Conservation (phyloP, 2,797 vertebrate genomes). For the Meda fulgida region DNA sequence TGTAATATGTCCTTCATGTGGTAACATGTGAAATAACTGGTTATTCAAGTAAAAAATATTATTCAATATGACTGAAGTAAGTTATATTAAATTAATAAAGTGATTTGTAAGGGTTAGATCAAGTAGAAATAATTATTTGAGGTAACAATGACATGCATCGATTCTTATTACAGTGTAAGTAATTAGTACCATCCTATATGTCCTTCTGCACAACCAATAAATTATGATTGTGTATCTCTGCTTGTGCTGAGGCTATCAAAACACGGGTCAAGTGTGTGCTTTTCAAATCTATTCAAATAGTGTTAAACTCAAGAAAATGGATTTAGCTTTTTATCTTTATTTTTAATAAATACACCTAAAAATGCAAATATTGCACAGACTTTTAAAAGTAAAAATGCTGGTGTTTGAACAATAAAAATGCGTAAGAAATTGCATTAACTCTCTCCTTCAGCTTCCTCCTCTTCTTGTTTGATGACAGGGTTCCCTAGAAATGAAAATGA, state of each 20-base stretch:
- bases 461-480: slow-evolving; percentile 88
- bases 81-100: not conserved
- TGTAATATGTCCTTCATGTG: not conserved
- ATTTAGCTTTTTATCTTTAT: slow-evolving; percentile 6
- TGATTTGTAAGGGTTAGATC: not conserved
- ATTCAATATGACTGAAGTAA: not conserved
- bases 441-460: slow-evolving; percentile 81
- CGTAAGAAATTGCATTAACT: slow-evolving; percentile 71
- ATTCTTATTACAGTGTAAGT: not conserved
- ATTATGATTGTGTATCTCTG: not conserved
- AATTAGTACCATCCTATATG: slow-evolving; percentile 8
- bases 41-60: not conserved
- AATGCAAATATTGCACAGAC: slow-evolving; percentile 53
- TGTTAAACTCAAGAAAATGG: slow-evolving; percentile 18
- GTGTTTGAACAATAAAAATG: slow-evolving; percentile 49
- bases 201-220: not conserved
- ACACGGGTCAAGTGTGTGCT: not conserved
- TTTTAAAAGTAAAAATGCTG: slow-evolving; percentile 60
- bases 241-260: slow-evolving; percentile 18
- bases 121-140: not conserved
- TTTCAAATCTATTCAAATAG: not conserved
- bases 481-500: slow-evolving; percentile 78
- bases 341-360: slow-evolving; percentile 53
- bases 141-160: slow-evolving; percentile 12
- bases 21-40: too few species aligned